Base-by-base conservation (phyloP, 2,113 vertebrate genomes). In the Chloebia gouldiae region DNA sequence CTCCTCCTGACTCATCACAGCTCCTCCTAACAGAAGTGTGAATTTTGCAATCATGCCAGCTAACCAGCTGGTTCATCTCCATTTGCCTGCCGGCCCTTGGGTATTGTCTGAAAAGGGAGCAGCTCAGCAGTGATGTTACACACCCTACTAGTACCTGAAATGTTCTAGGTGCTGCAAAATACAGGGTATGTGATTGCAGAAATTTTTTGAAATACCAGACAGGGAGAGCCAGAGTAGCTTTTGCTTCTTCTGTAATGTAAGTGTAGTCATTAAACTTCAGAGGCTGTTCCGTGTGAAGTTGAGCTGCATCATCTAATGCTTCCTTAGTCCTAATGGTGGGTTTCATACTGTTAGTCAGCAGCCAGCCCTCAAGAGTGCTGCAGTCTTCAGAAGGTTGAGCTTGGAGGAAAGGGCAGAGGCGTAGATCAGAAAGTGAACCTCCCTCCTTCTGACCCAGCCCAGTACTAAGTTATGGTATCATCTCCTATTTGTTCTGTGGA, bases 111-210 rank as follows among this genome's bases (percentile, higher is more conserved):
- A 23, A 70, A 25, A 25, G 33, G 15, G 3, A 39, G 25, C 39
- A 37, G 42, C 50, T 70, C 51, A n/a, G 24, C 47, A 30, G 0
- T 71, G 39, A 50, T 49, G 10, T 78, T 49, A 24, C 0, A 0
- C 20, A 35, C 35, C 30, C 25, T 45, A 4, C 25, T 31, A 23
- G 42, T 2, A 40, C 31, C 37, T 53, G 37, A 39, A 20, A 27
- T 85, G 11, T 42, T 93, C 47, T 47, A 76, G 27, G 19, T 51
- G 53, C 71, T 80, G 53, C 21, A 60, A 63, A 88, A 17, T 42
- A 54, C 21, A 54, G 33, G 18, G 3, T 68, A 10, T 39, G 61
- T 53, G 42, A 31, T 20, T 45, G 40, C 22, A 76, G 53, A 57
- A 39, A 6, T 47, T 40, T 69, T 92, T 37, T 77, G 7, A 33